phyloP scores from a whole-genome alignment of 23 tunicate species.

The Styela clava region DNA sequence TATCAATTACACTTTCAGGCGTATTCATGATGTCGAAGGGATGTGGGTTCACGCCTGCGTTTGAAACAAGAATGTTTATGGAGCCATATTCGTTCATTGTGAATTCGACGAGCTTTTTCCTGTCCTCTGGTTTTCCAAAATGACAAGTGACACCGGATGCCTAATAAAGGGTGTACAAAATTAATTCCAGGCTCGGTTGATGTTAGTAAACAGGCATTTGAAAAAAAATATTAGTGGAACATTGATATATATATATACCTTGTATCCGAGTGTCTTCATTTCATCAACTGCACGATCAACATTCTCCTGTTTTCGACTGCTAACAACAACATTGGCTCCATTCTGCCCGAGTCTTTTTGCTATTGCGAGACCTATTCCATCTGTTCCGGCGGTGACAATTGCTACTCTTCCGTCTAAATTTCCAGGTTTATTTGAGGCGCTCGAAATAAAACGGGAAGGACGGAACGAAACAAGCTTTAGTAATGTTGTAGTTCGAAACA shows the following conservation, averaged over 20 bases:
- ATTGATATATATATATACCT: too few relatives aligned
- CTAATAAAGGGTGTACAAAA: not conserved
- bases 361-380: constrained; percentile 43
- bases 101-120: not conserved
- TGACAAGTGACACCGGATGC: constrained; percentile 16
- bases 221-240: too few relatives aligned
- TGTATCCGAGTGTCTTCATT: constrained; percentile 1
- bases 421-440: constrained; percentile 8
- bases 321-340: constrained; percentile 38
- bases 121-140: not conserved
- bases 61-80: constrained; percentile 17
- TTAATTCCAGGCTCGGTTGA: too few relatives aligned
- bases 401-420: constrained; percentile 22
- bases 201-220: too few relatives aligned
- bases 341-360: constrained; percentile 29
- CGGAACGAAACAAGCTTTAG: too few relatives aligned
- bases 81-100: not conserved
- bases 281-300: constrained; percentile 27
- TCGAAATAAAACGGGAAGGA: not conserved
- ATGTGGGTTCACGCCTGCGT: constrained; percentile 34
- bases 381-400: constrained; percentile 21
- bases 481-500: too few relatives aligned
- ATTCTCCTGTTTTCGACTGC: constrained; percentile 32
- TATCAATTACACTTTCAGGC: constrained; percentile 14
- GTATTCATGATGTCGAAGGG: constrained; percentile 3